Evolutionary conservation across 2,888 invertebrate genomes (phyloP).

Genomic region (Hydraecia micacea): DNA sequence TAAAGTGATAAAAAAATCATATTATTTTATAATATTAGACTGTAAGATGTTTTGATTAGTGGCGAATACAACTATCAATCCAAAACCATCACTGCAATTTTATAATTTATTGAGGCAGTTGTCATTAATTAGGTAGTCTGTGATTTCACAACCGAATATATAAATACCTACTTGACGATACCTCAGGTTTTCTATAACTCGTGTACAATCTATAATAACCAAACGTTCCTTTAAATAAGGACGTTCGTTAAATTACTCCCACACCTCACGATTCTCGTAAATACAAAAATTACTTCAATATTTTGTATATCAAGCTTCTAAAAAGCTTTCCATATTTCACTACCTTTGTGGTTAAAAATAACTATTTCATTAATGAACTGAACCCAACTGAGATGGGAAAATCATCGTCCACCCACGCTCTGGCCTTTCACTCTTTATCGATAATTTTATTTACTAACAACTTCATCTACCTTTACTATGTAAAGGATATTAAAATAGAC

Average conservation of each 20-base stretch:
- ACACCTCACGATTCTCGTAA: not conserved
- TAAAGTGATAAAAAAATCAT: not conserved
- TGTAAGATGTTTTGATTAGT: not conserved
- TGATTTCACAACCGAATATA: too few relatives aligned
- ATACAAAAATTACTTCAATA: not conserved
- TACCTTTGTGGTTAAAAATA: conserved; percentile 54
- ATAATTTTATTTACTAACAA: conserved; percentile 12
- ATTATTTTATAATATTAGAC: not conserved
- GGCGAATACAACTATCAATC: not conserved
- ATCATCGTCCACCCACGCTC: conserved; percentile 33
- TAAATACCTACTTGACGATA: not conserved
- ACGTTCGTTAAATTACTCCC: not conserved
- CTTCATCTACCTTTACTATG: not conserved
- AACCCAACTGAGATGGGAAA: conserved; percentile 1
- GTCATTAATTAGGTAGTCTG: not conserved
- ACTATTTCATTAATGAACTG: conserved; percentile 26
- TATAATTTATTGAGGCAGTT: not conserved
- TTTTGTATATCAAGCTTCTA: not conserved
- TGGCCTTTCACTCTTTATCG: conserved; percentile 38
- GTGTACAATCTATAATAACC: not conserved
- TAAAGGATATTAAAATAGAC: conserved; percentile 30
- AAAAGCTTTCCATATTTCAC: conserved; percentile 5
- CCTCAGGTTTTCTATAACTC: not conserved
- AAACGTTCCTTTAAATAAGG: not conserved
- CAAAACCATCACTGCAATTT: not conserved